A percentile compares a stretch with the other conserved stretches of the same genome.
phyloP scores from a whole-genome alignment of 2,113 vertebrate genomes.

The Sialia sialis region DNA sequence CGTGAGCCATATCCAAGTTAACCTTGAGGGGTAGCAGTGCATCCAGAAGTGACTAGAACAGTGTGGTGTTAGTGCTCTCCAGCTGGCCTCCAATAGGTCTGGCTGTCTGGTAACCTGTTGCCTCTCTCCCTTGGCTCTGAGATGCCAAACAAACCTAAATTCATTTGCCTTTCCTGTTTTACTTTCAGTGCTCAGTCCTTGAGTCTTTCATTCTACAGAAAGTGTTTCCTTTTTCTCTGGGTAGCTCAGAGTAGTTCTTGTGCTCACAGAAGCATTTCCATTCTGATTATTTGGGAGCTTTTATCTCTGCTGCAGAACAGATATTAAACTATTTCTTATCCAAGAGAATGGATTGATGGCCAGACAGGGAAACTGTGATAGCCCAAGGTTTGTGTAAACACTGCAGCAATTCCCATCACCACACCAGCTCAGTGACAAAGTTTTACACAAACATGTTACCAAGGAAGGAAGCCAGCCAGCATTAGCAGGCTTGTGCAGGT shows the following conservation, averaged over 20 bases:
- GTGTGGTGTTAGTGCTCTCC: accelerated
- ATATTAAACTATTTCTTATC: neutral
- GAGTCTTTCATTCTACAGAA: neutral
- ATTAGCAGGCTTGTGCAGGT: neutral
- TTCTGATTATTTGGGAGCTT: neutral
- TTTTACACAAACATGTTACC: neutral
- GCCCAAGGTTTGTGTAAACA: neutral
- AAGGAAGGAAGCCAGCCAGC: neutral
- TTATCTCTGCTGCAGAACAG: neutral
- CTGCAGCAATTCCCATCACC: neutral
- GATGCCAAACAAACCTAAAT: neutral
- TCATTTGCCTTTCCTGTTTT: neutral
- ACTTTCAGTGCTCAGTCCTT: neutral
- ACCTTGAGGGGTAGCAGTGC: neutral
- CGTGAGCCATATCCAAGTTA: accelerated
- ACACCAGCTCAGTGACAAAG: neutral
- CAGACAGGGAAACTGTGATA: neutral
- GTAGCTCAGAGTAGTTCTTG: neutral
- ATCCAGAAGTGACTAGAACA: neutral
- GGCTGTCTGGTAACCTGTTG: neutral
- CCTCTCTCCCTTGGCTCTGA: neutral
- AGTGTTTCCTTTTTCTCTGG: neutral
- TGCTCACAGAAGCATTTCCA: neutral
- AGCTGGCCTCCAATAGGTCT: neutral
- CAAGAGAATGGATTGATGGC: neutral